Percentiles rank a stretch among this genome's conserved stretches.
phyloP scores from a whole-genome alignment of 2,113 vertebrate genomes.

The Helogale parvula region DNA sequence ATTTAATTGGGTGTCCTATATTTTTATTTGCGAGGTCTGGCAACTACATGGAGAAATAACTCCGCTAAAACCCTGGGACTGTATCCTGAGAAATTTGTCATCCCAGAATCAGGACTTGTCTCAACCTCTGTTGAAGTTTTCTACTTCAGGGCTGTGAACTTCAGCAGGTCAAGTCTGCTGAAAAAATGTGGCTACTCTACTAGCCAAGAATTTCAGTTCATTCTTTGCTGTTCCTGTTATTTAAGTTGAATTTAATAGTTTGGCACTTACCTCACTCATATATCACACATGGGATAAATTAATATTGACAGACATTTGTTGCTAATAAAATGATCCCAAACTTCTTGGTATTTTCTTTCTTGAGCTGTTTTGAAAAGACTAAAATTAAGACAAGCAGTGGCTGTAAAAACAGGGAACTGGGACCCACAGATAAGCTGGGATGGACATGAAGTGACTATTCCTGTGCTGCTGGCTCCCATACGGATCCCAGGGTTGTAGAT shows the following conservation, averaged over 20 bases:
- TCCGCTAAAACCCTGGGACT: neutral
- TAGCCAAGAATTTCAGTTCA: slow-evolving; percentile 70
- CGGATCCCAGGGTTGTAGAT: neutral
- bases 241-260: slow-evolving; percentile 65
- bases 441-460: neutral
- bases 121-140: slow-evolving; percentile 39
- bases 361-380: slow-evolving; percentile 62
- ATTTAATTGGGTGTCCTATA: slow-evolving; percentile 37
- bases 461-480: neutral
- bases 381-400: slow-evolving; percentile 65
- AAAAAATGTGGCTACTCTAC: slow-evolving; percentile 15
- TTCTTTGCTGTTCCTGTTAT: slow-evolving; percentile 41
- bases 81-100: slow-evolving; percentile 46
- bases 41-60: neutral
- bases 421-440: slow-evolving; percentile 13
- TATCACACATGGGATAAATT: slow-evolving; percentile 68
- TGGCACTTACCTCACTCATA: slow-evolving; percentile 64
- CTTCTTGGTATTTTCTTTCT: slow-evolving; percentile 56
- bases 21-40: slow-evolving; percentile 51
- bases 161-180: slow-evolving; percentile 55
- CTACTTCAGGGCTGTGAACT: slow-evolving; percentile 56
- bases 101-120: slow-evolving; percentile 3
- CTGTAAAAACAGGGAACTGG: slow-evolving; percentile 25
- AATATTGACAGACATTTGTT: slow-evolving; percentile 79
- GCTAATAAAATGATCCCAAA: slow-evolving; percentile 71